Conservation (phyloP, 2,113 vertebrate species). For the Dicrurus megarhynchus region DNA sequence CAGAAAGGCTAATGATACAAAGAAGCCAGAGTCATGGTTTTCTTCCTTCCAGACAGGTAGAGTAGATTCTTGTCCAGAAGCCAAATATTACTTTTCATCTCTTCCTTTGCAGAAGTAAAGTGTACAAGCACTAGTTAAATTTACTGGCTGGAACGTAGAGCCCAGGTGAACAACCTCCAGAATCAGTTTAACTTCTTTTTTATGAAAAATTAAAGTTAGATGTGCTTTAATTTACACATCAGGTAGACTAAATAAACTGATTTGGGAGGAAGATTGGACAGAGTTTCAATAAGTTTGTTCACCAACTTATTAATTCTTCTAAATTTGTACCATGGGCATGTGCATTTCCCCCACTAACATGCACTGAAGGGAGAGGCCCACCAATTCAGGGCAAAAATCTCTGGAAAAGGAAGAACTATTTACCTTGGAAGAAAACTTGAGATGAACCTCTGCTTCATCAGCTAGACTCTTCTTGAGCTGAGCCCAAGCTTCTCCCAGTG, state of each 20-base stretch:
- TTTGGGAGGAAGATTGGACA: background rate
- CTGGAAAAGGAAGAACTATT: background rate
- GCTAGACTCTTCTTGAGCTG: conserved; percentile 96
- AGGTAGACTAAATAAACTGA: background rate
- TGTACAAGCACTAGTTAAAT: background rate
- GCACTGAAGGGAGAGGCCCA: background rate
- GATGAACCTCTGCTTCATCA: conserved; percentile 95
- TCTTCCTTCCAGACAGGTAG: background rate
- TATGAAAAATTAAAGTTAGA: background rate
- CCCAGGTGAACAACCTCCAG: background rate
- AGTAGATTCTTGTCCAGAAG: background rate
- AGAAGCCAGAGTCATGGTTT: background rate
- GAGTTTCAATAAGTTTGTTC: background rate
- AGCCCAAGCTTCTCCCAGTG: conserved; percentile 92
- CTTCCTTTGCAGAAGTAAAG: background rate
- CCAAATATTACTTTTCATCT: background rate
- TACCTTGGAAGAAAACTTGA: conserved; percentile 99
- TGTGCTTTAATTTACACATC: background rate
- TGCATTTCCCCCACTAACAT: background rate
- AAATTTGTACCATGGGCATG: background rate
- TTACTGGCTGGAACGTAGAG: background rate
- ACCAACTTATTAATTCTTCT: background rate
- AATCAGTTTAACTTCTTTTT: background rate
- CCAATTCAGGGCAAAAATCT: background rate
- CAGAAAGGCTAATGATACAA: background rate